phyloP scores from a whole-genome alignment of 2,888 invertebrate genomes.

The Creontiades dilutus region DNA sequence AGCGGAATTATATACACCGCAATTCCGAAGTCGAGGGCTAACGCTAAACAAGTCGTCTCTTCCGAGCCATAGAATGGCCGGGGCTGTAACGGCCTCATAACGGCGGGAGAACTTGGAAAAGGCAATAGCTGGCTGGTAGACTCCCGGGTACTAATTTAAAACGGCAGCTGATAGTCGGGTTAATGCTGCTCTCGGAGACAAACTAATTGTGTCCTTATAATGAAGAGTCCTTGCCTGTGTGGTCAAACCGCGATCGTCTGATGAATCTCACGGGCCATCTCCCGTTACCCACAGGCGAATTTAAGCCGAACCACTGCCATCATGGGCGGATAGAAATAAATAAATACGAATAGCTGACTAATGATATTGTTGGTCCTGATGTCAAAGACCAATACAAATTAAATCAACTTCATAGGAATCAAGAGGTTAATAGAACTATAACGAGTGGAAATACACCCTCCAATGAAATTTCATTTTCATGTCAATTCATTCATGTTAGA shows the following conservation, averaged over 20 bases:
- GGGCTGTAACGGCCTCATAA: slow-evolving; percentile 43
- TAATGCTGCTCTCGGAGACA: slow-evolving; percentile 24
- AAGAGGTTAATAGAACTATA: no score
- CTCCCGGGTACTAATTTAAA: slow-evolving; percentile 41
- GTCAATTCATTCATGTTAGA: no score
- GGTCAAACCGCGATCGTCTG: slow-evolving; percentile 48
- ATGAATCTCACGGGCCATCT: neutral
- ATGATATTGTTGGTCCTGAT: no score
- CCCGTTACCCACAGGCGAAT: neutral
- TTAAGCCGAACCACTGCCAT: no score
- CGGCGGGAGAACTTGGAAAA: slow-evolving; percentile 24
- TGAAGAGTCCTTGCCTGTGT: slow-evolving; percentile 47
- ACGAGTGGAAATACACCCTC: no score
- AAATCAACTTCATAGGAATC: no score
- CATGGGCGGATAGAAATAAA: no score
- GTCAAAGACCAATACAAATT: no score
- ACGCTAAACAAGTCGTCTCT: slow-evolving; percentile 44
- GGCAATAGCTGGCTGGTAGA: slow-evolving; percentile 38
- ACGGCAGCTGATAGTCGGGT: slow-evolving; percentile 35
- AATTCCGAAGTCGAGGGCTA: slow-evolving; percentile 33
- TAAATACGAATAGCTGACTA: no score
- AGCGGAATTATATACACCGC: slow-evolving; percentile 36
- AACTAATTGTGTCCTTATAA: slow-evolving; percentile 51
- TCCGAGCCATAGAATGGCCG: slow-evolving; percentile 33
- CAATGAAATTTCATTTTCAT: no score